Conservation (phyloP, 2,888 invertebrate genomes). For the Alviniconcha strummeri region DNA sequence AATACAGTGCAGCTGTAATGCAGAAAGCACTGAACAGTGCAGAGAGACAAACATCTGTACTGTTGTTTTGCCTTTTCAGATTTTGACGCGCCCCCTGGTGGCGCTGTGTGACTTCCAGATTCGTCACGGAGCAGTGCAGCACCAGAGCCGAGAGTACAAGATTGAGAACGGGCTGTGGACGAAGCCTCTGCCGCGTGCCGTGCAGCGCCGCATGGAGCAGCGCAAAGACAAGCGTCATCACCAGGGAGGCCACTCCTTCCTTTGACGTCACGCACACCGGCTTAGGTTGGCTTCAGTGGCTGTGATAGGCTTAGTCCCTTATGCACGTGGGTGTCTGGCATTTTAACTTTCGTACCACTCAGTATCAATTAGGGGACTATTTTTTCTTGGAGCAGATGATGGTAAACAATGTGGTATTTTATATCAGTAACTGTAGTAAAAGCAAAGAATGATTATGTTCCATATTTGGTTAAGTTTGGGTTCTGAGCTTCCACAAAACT, state of each 20-base stretch:
- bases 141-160: slow-evolving; percentile 92
- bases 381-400: too few species aligned
- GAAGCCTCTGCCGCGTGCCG: slow-evolving; percentile 57
- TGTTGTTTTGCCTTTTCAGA: slow-evolving; percentile 55
- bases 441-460: too few species aligned
- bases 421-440: too few species aligned
- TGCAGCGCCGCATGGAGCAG: slow-evolving; percentile 47
- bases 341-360: too few species aligned
- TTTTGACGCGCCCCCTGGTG: slow-evolving; percentile 86
- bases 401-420: too few species aligned
- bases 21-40: too few species aligned
- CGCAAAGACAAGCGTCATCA: slow-evolving; percentile 32
- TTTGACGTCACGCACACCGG: background rate
- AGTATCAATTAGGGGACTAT: too few species aligned
- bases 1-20: too few species aligned
- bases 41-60: too few species aligned
- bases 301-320: background rate
- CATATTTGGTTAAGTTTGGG: too few species aligned
- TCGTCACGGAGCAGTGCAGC: slow-evolving; percentile 92
- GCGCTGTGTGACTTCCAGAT: slow-evolving; percentile 90
- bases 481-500: too few species aligned
- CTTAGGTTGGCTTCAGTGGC: background rate
- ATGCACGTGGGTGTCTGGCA: too few species aligned
- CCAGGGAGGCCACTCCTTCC: background rate
- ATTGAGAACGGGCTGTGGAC: slow-evolving; percentile 76